Evolutionary conservation across 2,797 vertebrate genomes (phyloP), one percentile per base, ranked within the genome.

Genomic region (Sebastes steindachneri): DNA sequence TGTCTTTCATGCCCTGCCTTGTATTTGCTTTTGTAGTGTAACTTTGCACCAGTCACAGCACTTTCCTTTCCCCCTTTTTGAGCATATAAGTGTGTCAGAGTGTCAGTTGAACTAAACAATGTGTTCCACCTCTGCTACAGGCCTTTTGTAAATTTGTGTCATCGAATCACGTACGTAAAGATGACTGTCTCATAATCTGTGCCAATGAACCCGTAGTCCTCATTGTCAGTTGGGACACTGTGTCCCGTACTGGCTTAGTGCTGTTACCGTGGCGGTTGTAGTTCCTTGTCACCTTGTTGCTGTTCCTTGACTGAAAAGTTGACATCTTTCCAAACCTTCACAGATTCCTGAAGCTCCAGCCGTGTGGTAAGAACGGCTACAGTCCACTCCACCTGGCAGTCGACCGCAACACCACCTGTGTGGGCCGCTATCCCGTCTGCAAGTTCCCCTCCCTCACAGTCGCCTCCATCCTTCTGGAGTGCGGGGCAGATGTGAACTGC

Each of bases 361-460:
- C 99, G 0, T 97, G 96, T 66, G 99, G 99, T 14, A 99, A 99
- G 87, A 98, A 98, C 73, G 98, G 97, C 87, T 99, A 97, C 91
- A 99, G 97, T 82, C 99, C 98, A 1, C 97, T 99, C 60, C 99
- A 99, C 91, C 96, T 99, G 93, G 98, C 99, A 4, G 98, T 99
- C 63, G 98, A 99, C 95, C 96, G 96, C 64, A 98, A 98, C 94
- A 99, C 99, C 71, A 99, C 98, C 0, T 99, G 98, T 65, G 99
- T 99, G 1, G 99, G 99, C 68, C 97, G 97, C 68, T 99, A 99
- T 83, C 99, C 99, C 1, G 98, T 99, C 86, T 99, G 99, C 94
- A 99, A 98, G 95, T 99, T 99, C 90, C 98, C 99, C 26, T 99
- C 99, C 67, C 94, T 99, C 81, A 98, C 97, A 35, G 98, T 99